Evolutionary conservation across 2,797 vertebrate genomes (phyloP).

Genomic region (Anniella stebbinsi): DNA sequence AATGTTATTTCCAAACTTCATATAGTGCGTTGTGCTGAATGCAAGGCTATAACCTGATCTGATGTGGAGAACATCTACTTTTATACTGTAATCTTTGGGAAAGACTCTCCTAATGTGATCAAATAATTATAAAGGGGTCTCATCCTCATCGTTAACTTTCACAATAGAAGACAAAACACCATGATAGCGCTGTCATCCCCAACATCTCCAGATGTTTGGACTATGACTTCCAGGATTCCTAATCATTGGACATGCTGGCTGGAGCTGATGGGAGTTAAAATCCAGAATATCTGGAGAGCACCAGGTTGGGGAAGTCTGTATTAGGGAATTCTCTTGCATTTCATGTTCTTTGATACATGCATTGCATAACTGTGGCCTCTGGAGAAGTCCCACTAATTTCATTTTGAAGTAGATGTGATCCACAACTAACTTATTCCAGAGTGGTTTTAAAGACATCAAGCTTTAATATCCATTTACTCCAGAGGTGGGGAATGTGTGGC

Average conservation of each 20-base stretch:
- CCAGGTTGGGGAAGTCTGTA: no score
- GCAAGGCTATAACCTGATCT: not conserved
- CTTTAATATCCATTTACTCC: not conserved
- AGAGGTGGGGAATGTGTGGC: no score
- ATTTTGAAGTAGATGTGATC: not conserved
- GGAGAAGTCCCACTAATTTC: not conserved
- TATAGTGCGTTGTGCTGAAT: not conserved
- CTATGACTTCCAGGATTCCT: no score
- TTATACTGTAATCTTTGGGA: rapidly evolving
- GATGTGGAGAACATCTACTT: not conserved
- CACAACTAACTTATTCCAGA: not conserved
- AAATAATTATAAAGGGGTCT: not conserved
- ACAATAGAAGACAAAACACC: not conserved
- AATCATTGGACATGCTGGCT: no score
- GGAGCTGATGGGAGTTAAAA: no score
- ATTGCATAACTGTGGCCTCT: not conserved
- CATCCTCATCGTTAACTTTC: not conserved
- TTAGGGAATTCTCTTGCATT: not conserved
- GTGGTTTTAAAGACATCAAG: not conserved
- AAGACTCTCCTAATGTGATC: not conserved
- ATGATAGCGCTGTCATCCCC: no score
- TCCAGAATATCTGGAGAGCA: no score
- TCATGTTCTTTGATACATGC: not conserved
- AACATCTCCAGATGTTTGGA: no score
- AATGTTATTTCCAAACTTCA: not conserved